These are phyloP conservation scores for Chouioia cunea DNA, from an alignment of 2,888 invertebrate species.

Conservation along the genomic window DNA sequence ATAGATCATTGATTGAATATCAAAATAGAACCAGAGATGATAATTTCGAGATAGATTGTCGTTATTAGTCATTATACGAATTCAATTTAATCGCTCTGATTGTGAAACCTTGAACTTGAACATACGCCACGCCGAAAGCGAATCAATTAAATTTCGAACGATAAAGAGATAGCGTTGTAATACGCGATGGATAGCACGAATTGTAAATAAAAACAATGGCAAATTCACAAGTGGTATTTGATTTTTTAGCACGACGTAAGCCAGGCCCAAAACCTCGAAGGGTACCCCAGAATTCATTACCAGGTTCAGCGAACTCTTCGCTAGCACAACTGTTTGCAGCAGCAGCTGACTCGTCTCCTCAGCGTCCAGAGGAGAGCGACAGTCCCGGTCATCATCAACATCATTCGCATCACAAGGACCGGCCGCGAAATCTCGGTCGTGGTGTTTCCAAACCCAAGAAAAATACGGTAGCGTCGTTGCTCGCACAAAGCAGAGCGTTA, in stretches of 20 bases:
- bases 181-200: too few species aligned
- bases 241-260: slow-evolving; percentile 76
- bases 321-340: slow-evolving; percentile 73
- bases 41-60: background rate
- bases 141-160: too few species aligned
- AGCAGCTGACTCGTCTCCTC: slow-evolving; percentile 72
- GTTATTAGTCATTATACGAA: background rate
- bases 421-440: slow-evolving; percentile 86
- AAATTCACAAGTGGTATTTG: background rate
- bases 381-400: slow-evolving; percentile 55
- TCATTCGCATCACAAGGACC: slow-evolving; percentile 73
- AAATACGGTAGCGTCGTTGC: slow-evolving; percentile 89
- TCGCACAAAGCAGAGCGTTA: slow-evolving; percentile 88
- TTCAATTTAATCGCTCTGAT: too few species aligned
- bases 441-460: slow-evolving; percentile 93
- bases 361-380: slow-evolving; percentile 75
- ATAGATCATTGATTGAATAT: too few species aligned
- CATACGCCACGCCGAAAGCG: too few species aligned
- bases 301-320: slow-evolving; percentile 72
- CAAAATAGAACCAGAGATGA: background rate
- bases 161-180: too few species aligned
- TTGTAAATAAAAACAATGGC: too few species aligned
- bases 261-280: slow-evolving; percentile 80
- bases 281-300: slow-evolving; percentile 71
- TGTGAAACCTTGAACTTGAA: too few species aligned